phyloP scores from a whole-genome alignment of 2,113 vertebrate species.

The Oxygymnocypris stewartii region DNA sequence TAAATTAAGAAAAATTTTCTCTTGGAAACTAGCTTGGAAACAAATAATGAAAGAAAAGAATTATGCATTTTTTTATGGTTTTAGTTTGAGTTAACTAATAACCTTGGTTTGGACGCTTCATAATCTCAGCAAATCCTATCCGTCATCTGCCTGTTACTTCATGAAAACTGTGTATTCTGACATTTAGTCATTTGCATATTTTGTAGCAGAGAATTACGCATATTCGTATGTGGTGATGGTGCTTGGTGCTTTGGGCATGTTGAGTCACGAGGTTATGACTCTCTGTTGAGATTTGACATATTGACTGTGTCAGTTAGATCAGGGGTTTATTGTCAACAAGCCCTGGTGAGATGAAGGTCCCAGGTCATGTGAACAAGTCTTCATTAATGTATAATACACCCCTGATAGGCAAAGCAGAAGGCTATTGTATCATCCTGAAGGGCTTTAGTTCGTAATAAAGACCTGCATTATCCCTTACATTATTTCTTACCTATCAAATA shows the following conservation, averaged over 20 bases:
- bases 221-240: not conserved
- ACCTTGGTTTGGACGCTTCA: not conserved
- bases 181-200: constrained; percentile 9
- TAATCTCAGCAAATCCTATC: not conserved
- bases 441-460: not conserved
- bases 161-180: not conserved
- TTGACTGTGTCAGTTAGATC: constrained; percentile 36
- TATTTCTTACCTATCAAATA: not conserved
- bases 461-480: not conserved
- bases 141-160: not conserved
- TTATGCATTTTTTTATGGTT: not conserved
- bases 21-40: too few species aligned
- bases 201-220: not conserved
- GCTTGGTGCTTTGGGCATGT: not conserved
- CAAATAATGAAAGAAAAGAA: too few species aligned
- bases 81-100: not conserved
- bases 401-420: not conserved
- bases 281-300: constrained; percentile 28
- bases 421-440: not conserved
- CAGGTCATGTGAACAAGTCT: constrained; percentile 15
- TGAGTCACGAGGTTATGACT: constrained; percentile 31
- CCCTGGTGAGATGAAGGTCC: constrained; percentile 15
- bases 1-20: too few species aligned
- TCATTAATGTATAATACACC: constrained; percentile 8
- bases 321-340: constrained; percentile 21